These are phyloP conservation scores for Lutraria lutraria DNA, from an alignment of 2,888 invertebrate species.

Conservation along the genomic window DNA sequence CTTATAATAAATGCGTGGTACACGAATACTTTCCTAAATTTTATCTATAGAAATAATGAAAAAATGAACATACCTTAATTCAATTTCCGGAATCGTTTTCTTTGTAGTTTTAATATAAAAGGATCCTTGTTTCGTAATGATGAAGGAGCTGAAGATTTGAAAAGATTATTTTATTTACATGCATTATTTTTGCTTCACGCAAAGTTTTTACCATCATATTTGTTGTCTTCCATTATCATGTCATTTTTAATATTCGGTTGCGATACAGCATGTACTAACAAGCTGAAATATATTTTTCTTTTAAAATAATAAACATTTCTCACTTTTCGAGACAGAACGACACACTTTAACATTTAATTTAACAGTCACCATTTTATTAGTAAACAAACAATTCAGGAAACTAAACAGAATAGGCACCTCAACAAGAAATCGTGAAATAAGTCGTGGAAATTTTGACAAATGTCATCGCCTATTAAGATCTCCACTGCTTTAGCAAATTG, in stretches of 20 bases:
- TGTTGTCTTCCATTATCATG: neutral
- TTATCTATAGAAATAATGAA: too few species aligned
- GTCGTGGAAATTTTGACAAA: neutral
- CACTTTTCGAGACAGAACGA: neutral
- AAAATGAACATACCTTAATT: neutral
- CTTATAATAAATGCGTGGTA: too few species aligned
- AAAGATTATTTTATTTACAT: neutral
- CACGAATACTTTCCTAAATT: too few species aligned
- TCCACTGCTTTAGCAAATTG: too few species aligned
- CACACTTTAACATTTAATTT: neutral
- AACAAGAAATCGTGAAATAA: neutral
- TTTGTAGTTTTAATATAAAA: neutral
- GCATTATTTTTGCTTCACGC: neutral
- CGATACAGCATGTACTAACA: too few species aligned
- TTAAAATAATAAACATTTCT: too few species aligned
- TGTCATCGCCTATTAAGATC: neutral
- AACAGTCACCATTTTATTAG: neutral
- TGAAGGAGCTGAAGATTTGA: constrained; percentile 19
- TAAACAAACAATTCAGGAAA: neutral
- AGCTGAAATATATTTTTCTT: too few species aligned
- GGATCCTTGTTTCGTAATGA: neutral
- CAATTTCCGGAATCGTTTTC: neutral
- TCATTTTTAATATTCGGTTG: too few species aligned
- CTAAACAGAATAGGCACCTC: neutral
- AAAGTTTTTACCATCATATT: neutral